Percentiles rank a stretch among this genome's conserved stretches.
Evolutionary conservation across 1,140 invertebrate species (phyloP).

Genomic region (Ceratitis capitata): DNA sequence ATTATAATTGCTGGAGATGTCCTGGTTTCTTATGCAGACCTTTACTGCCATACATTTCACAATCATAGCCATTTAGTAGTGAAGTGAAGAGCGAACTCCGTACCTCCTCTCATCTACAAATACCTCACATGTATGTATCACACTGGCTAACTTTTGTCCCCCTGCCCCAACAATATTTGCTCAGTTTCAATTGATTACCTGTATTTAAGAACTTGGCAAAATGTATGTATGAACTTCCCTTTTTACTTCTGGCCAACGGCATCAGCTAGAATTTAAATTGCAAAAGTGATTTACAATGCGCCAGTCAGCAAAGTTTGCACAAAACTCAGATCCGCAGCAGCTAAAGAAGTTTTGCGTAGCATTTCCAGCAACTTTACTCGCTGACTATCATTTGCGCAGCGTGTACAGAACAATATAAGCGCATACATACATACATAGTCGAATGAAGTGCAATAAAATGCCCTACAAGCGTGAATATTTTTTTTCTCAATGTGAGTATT

Average conservation of each 20-base stretch:
- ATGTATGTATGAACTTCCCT: not conserved
- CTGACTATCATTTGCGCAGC: not conserved
- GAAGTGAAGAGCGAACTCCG: too few species aligned
- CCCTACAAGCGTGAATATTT: not conserved
- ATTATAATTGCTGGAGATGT: too few species aligned
- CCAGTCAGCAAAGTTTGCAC: conserved; percentile 16
- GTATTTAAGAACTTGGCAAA: too few species aligned
- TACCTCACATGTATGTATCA: too few species aligned
- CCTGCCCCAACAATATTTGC: too few species aligned
- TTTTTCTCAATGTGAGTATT: not conserved
- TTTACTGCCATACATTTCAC: too few species aligned
- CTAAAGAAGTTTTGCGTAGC: conserved; percentile 18
- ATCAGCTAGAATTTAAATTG: not conserved
- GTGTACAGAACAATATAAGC: too few species aligned
- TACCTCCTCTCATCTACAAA: too few species aligned
- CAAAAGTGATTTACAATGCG: conserved; percentile 21
- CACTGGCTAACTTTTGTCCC: too few species aligned
- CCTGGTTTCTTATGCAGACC: too few species aligned
- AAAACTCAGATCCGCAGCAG: not conserved
- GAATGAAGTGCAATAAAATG: not conserved
- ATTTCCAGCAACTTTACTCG: not conserved
- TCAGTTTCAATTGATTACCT: too few species aligned
- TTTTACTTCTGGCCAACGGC: not conserved
- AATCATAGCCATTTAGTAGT: too few species aligned
- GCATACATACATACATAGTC: not conserved